Percentiles rank a stretch among this genome's conserved stretches.
phyloP scores from a whole-genome alignment of 2,888 invertebrate species.

The Pycnomerus fuliginosus region DNA sequence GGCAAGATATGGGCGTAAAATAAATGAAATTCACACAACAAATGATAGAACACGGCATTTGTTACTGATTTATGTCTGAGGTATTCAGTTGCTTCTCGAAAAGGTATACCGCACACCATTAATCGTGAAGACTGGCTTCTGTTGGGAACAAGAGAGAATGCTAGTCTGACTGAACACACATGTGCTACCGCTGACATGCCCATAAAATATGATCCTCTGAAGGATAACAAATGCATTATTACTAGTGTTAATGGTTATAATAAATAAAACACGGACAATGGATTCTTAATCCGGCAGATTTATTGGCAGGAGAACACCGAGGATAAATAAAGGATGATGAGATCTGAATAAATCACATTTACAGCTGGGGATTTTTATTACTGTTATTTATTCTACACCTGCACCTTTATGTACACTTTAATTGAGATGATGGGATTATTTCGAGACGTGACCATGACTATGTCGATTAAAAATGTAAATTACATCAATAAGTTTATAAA shows the following conservation, averaged over 20 bases:
- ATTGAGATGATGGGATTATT: no score
- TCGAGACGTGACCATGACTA: no score
- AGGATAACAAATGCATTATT: conserved; percentile 56
- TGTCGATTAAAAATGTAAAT: no score
- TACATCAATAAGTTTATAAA: no score
- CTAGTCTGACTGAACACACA: conserved; percentile 38
- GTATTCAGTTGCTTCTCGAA: conserved; percentile 49
- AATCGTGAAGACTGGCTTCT: conserved; percentile 48
- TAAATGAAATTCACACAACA: conserved; percentile 49
- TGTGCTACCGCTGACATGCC: conserved; percentile 48
- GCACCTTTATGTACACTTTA: conserved; percentile 24
- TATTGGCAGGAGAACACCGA: conserved; percentile 46
- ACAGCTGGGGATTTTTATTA: conserved; percentile 34
- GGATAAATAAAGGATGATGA: conserved; percentile 47
- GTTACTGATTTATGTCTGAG: conserved; percentile 50
- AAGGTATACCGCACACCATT: conserved; percentile 50
- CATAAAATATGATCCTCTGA: conserved; percentile 52
- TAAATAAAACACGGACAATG: conserved; percentile 54
- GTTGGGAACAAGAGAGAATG: conserved; percentile 26
- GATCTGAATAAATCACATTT: conserved; percentile 45
- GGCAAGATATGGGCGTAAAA: conserved; percentile 43
- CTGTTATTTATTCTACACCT: conserved; percentile 37
- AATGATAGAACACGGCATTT: conserved; percentile 48
- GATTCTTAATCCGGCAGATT: conserved; percentile 53
- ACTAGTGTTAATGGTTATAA: conserved; percentile 55